Evolutionary conservation across 30 jellyfish, hydroid and myxozoan genomes (phyloP), one percentile per base, ranked within the genome.

Genomic region (Aurelia aurita): DNA sequence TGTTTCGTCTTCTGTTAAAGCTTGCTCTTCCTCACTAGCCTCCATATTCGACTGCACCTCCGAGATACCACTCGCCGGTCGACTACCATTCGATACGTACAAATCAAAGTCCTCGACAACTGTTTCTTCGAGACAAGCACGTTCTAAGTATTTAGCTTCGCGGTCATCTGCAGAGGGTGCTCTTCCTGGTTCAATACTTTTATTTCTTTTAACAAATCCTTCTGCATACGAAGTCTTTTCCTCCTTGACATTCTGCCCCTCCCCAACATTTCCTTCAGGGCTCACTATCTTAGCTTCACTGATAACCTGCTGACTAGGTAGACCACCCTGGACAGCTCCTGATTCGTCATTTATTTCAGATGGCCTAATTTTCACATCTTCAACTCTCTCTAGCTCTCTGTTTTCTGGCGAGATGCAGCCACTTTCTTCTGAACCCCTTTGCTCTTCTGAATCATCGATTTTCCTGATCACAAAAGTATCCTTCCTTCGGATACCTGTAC

Each of bases 61-160:
- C 18, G 87, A 75, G 27, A 57, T 57, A 25, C 73, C 73, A 57
- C 87, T 75, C 15, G 87, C 72, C 20, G 87, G 87, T 16, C 87
- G 87, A 39, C 87, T 75, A 2, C 87, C 87, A 21, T 57, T 75
- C 27, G 87, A 75, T 15, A 75, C 87, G 60, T 75, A 75, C 65
- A 75, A 60, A 43, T 75, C 87, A 31, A 54, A 75, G 31, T 75
- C 87, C 43, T 75, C 87, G 32, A 57, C 87, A 12, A 75, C 27
- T 0, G 87, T 58, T 12, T 75, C 87, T 21, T 75, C 87, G 2
- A 25, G 69, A 26, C 76, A 39, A 44, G 23, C 39, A 31, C 82
- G 31, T 16, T 70, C 87, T 72, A 39, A 39, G 9, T 39, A 39
- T 8, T 39, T 39, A 6, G 16, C 51, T 39, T 39, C 51, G 1